Conservation (phyloP, 1,140 invertebrate genomes). For the Cherax quadricarinatus region DNA sequence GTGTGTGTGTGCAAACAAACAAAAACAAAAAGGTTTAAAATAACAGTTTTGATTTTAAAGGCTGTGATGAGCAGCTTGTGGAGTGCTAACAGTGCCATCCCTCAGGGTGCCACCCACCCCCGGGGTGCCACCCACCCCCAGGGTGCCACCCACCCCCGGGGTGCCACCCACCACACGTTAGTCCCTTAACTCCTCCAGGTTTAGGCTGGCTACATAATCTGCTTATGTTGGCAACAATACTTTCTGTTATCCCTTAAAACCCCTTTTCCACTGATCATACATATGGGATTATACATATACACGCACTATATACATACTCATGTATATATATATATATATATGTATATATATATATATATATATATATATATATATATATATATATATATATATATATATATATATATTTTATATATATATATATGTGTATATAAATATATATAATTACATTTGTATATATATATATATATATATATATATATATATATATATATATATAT, state of each 20-base stretch:
- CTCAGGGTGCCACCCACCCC: too few species aligned
- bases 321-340: conserved; percentile 22
- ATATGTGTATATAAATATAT: conserved; percentile 3
- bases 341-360: conserved; percentile 22
- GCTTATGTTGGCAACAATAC: conserved; percentile 17
- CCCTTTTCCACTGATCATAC: background rate
- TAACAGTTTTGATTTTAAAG: background rate
- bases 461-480: conserved; percentile 24
- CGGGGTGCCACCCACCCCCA: too few species aligned
- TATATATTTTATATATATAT: conserved; percentile 5
- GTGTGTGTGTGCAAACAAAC: background rate
- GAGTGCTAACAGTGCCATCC: background rate
- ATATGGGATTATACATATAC: background rate
- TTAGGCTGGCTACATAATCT: background rate
- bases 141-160: too few species aligned
- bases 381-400: conserved; percentile 8
- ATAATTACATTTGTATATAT: conserved; percentile 5
- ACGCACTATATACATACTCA: background rate
- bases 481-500: conserved; percentile 24
- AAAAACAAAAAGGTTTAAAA: background rate
- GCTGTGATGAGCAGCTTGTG: background rate
- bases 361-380: conserved; percentile 24
- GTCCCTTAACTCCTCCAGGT: background rate
- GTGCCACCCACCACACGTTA: background rate
- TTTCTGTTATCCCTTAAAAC: conserved; percentile 4